Conservation (phyloP, 1,140 invertebrate genomes). For the Neodiprion virginianus region DNA sequence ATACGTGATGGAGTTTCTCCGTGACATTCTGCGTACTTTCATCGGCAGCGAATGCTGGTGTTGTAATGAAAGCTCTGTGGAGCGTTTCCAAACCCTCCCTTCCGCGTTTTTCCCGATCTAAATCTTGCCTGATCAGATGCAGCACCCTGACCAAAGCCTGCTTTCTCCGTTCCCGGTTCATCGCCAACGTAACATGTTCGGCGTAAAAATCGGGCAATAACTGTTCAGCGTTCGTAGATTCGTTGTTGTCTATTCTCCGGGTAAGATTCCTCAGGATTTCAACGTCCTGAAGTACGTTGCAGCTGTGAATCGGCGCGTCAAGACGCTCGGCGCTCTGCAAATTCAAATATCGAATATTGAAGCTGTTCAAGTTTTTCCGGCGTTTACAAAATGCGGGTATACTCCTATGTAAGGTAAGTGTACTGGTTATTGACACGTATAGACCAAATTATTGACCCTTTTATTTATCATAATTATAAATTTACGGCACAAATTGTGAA, state of each 20-base stretch:
- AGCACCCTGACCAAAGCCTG: slow-evolving; percentile 81
- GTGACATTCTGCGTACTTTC: slow-evolving; percentile 92
- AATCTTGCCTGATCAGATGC: slow-evolving; percentile 82
- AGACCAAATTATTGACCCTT: too few relatives aligned
- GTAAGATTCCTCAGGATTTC: slow-evolving; percentile 69
- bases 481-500: too few relatives aligned
- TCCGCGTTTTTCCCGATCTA: slow-evolving; percentile 85
- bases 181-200: slow-evolving; percentile 90
- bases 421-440: too few relatives aligned
- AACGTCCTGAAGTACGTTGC: slow-evolving; percentile 79
- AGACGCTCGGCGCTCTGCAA: slow-evolving; percentile 74
- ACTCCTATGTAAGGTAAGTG: too few relatives aligned
- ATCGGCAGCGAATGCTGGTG: slow-evolving; percentile 87
- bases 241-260: slow-evolving; percentile 59
- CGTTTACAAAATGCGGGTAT: not conserved
- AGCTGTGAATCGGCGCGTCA: slow-evolving; percentile 71
- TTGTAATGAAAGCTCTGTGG: slow-evolving; percentile 87
- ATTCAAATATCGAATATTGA: slow-evolving; percentile 15
- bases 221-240: slow-evolving; percentile 70
- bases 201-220: slow-evolving; percentile 93
- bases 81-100: slow-evolving; percentile 88
- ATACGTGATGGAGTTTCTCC: slow-evolving; percentile 90
- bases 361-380: not conserved
- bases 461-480: too few relatives aligned
- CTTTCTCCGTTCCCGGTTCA: slow-evolving; percentile 90